Percentiles rank a stretch among this genome's conserved stretches.
Evolutionary conservation across 2,888 invertebrate species (phyloP).

Genomic region (Venustoraphidia nigricollis): DNA sequence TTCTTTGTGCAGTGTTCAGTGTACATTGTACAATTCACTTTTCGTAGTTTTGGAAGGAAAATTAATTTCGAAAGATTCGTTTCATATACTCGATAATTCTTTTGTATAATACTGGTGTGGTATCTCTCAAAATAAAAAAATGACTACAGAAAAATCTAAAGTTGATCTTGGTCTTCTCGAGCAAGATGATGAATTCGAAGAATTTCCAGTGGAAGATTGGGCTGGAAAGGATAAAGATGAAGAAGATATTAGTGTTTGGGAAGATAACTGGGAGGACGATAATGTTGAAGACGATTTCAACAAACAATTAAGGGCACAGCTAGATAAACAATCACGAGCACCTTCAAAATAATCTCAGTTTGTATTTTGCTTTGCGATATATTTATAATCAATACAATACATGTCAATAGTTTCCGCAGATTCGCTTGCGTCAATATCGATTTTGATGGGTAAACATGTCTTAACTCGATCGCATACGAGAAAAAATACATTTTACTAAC

Average conservation of each 20-base stretch:
- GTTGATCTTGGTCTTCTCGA: conserved; percentile 85
- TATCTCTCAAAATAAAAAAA: conserved; percentile 6
- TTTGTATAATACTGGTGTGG: not conserved
- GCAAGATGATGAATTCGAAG: conserved; percentile 99
- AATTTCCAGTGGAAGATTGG: conserved; percentile 95
- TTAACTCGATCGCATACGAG: no score
- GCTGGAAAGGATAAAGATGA: conserved; percentile 76
- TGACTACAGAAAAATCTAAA: conserved; percentile 52
- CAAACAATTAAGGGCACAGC: conserved; percentile 66
- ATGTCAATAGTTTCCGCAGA: no score
- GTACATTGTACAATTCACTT: no score
- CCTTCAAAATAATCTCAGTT: conserved; percentile 3
- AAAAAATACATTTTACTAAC: no score
- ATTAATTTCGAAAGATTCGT: no score
- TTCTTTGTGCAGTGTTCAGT: no score
- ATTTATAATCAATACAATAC: not conserved
- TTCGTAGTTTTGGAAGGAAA: no score
- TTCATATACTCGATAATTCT: no score
- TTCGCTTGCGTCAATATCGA: no score
- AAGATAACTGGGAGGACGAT: conserved; percentile 99
- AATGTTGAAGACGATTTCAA: conserved; percentile 97
- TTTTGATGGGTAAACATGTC: no score
- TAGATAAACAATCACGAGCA: conserved; percentile 43
- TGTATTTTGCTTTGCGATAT: not conserved
- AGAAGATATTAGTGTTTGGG: conserved; percentile 96